Evolutionary conservation across 2,113 vertebrate genomes (phyloP).

Genomic region (Cardinalis cardinalis): DNA sequence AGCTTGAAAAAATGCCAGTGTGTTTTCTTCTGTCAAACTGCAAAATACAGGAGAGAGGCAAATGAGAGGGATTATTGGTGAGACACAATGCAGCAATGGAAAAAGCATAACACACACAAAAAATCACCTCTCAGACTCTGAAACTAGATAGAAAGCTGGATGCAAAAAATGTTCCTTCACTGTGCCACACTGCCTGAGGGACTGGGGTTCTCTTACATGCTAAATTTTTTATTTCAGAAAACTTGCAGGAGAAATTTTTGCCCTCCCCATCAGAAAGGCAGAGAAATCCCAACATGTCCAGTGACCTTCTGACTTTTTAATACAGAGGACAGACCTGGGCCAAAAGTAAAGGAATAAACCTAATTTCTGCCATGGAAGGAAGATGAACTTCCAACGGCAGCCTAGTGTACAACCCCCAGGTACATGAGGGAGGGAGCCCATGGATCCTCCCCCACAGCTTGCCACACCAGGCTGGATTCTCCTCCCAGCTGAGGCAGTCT

Average conservation of each 20-base stretch:
- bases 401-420: not conserved
- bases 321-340: not conserved
- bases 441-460: rapidly evolving
- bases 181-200: not conserved
- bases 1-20: not conserved
- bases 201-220: not conserved
- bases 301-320: not conserved
- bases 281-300: not conserved
- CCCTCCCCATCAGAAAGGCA: not conserved
- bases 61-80: not conserved
- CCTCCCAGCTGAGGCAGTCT: rapidly evolving
- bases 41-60: not conserved
- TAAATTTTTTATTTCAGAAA: not conserved
- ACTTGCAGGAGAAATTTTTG: not conserved
- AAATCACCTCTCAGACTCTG: not conserved
- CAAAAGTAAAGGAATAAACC: not conserved
- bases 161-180: not conserved
- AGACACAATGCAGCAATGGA: not conserved
- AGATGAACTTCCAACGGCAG: not conserved
- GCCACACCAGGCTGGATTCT: not conserved
- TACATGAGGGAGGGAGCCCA: not conserved
- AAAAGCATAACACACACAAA: not conserved
- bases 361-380: not conserved
- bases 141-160: not conserved
- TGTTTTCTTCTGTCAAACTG: not conserved